Conservation (phyloP, 2,888 invertebrate species). For the Crioceris asparagi region DNA sequence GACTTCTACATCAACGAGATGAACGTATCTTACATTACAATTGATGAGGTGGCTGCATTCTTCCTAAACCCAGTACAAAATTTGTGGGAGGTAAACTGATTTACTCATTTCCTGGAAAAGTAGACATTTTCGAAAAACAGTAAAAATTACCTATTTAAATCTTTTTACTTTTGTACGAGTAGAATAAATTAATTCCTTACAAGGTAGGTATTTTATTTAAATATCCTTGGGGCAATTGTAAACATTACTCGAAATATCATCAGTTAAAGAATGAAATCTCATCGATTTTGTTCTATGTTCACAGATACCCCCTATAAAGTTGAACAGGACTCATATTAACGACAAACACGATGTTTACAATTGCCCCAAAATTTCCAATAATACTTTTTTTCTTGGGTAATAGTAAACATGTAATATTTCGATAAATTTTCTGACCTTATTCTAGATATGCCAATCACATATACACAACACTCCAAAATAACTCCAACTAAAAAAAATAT, state of each 20-base stretch:
- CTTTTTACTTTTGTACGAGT: neutral
- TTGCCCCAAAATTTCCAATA: constrained; percentile 1
- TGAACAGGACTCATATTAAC: constrained; percentile 1
- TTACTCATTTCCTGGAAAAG: constrained; percentile 6
- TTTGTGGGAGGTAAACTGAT: constrained; percentile 6
- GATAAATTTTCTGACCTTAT: constrained; percentile 5
- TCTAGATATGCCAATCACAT: constrained; percentile 2
- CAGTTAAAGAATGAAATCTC: constrained; percentile 2
- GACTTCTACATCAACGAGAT: constrained; percentile 8
- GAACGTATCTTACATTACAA: constrained; percentile 7
- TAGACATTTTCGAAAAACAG: constrained; percentile 5
- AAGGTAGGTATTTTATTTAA: constrained; percentile 4
- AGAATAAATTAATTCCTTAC: constrained; percentile 5
- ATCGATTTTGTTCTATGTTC: constrained; percentile 1
- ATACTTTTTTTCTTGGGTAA: constrained; percentile 1
- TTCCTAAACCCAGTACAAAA: constrained; percentile 5
- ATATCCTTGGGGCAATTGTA: constrained; percentile 5
- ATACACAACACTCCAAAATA: constrained; percentile 3
- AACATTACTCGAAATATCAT: constrained; percentile 5
- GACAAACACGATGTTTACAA: neutral
- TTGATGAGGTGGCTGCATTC: constrained; percentile 7
- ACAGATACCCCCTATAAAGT: constrained; percentile 1
- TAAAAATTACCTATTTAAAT: neutral
- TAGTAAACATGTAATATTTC: constrained; percentile 3
- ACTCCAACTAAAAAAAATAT: constrained; percentile 2